Percentiles rank a stretch among this genome's conserved stretches.
Conservation (phyloP, 2,797 vertebrate genomes). For the Nothura maculosa region DNA sequence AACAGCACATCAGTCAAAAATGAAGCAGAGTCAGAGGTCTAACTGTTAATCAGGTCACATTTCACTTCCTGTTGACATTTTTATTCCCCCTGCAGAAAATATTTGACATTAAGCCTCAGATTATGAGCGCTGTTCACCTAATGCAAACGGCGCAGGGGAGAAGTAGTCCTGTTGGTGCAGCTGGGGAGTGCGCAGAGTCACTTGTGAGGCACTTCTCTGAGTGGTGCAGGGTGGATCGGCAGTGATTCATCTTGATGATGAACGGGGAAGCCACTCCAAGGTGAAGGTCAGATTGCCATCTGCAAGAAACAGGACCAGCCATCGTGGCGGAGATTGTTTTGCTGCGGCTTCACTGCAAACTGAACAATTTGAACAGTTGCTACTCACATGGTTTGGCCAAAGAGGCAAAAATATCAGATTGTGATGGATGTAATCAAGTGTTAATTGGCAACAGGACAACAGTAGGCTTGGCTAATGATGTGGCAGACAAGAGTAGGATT, state of each 20-base stretch:
- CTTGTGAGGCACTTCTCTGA: background rate
- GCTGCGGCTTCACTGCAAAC: background rate
- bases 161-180: background rate
- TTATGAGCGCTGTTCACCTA: slow-evolving; percentile 66
- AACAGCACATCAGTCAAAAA: slow-evolving; percentile 68
- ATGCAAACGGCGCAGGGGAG: slow-evolving; percentile 24
- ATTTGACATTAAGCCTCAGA: slow-evolving; percentile 71
- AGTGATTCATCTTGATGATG: slow-evolving; percentile 59
- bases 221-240: slow-evolving; percentile 36
- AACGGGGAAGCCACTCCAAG: slow-evolving; percentile 64
- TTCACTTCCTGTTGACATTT: slow-evolving; percentile 81
- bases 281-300: slow-evolving; percentile 71
- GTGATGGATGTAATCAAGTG: background rate
- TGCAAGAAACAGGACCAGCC: background rate
- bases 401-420: background rate
- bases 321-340: slow-evolving; percentile 10
- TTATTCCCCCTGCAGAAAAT: slow-evolving; percentile 82
- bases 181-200: background rate
- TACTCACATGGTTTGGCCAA: background rate
- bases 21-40: slow-evolving; percentile 74
- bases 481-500: background rate
- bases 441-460: background rate
- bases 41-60: slow-evolving; percentile 82
- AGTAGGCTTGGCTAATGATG: background rate
- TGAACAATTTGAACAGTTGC: slow-evolving; percentile 1